Evolutionary conservation across 2,888 invertebrate genomes (phyloP), one percentile per base, ranked within the genome.

Genomic region (Sesamia inferens): DNA sequence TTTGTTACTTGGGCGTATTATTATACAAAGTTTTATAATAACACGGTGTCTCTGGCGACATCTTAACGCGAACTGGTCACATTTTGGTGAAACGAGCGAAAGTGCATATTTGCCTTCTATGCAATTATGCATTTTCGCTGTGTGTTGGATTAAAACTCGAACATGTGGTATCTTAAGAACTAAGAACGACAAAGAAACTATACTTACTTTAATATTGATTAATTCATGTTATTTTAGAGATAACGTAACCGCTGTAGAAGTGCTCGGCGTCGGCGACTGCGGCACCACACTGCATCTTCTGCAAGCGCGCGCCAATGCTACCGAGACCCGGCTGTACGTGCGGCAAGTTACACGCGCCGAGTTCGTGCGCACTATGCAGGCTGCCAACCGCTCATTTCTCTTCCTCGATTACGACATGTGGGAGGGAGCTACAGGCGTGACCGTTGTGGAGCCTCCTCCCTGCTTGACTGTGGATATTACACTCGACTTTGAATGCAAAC

Each of bases 401-500:
- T 85, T 83, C 47, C 19, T 85, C 5, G 85, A 86, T 54, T 86
- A 72, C 24, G 85, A 86, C 51, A 79, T 86, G 42, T 86, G 87
- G 87, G 0, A 42, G 1, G 57, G 11, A 10, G 22, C 14, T 5
- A 8, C 24, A 1, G 11, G n/a, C n/a, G 71, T 85, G 0, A 62
- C 39, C 8, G 22, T 19, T 4, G 77, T 82, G 24, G 81, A 83
- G 39, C 68, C 78, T 39, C 83, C 83, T 0, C 80, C 75, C 8
- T 85, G 82, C 51, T 48, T 14, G 10, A 0, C 66, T 0, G 47
- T 1, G 8, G 4, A 51, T 19, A n/a, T 19, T 19, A 51, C 19
- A 51, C 51, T 19, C 4, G 14, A 76, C 55, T 55, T 11, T 55
- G n/a, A 22, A 22, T 55, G 58, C 58, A 24, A 16, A 58, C 24